Base-by-base conservation (phyloP, 2,888 invertebrate genomes). In the Drosophila nr. perissopoda region DNA sequence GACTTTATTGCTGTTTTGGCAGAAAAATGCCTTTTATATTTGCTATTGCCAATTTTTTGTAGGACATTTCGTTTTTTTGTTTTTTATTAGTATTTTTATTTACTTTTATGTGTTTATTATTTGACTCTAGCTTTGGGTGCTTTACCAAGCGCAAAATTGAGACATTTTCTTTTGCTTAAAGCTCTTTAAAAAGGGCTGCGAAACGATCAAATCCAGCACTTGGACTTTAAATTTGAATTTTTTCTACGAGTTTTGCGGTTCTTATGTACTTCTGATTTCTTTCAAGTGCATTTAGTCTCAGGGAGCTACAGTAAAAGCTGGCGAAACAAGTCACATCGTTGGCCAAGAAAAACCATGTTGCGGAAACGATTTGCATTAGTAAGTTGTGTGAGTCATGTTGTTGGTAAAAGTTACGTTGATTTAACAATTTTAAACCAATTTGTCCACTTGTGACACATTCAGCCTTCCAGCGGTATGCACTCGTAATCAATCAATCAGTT, bases 101-200 rank as follows among this genome's bases (percentile, higher is more conserved):
- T 89, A 87, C 90, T 85, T 85, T 85, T 89, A 85, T 89, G 88
- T 89, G 88, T 85, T 89, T 89, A 87, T 85, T 85, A 85, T 84
- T 83, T 83, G 87, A 84, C 57, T 74, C 76, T 72, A 69, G 60
- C 73, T 87, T 76, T 69, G 69, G 58, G 62, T 84, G 88, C 76
- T 53, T 69, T 61, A 67, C 78, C 74, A 73, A 83, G 87, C 83
- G 82, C 61, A 82, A 89, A 84, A 84, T 84, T 84, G 89, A 71
- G 69, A 78, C 76, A 87, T 75, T 87, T 84, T 60, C 56, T 63
- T 16, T 40, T 56, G 27, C 27, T 38, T 29, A 48, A 38, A 45
- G 16, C 21, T 16, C 40, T 57, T 21, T 16, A 40, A 33, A 42
- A 48, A 53, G n/a, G 45, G 42, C 42, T 59, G 57, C 57, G 21